Evolutionary conservation across 2,888 invertebrate species (phyloP).

Genomic region (Sesia apiformis): DNA sequence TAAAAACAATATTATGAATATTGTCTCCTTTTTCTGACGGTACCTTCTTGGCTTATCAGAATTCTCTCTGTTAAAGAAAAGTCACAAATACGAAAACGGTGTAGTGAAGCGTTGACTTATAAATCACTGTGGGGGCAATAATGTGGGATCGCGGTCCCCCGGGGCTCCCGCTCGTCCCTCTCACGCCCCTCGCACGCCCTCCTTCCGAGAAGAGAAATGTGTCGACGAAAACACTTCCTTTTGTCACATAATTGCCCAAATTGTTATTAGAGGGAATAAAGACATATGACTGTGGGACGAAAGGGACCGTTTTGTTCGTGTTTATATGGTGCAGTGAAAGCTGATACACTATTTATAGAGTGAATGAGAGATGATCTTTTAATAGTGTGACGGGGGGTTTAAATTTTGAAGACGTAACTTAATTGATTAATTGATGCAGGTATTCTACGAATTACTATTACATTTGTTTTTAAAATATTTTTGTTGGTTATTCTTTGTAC

Average conservation of each 20-base stretch:
- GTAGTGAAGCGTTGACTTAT: slow-evolving; percentile 33
- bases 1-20: too few species aligned
- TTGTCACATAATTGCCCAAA: slow-evolving; percentile 72
- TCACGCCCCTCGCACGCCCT: slow-evolving; percentile 5
- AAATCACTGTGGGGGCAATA: slow-evolving; percentile 66
- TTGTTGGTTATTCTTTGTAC: too few species aligned
- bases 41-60: too few species aligned
- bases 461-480: too few species aligned
- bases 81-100: background rate
- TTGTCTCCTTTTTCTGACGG: too few species aligned
- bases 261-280: slow-evolving; percentile 73
- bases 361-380: slow-evolving; percentile 60
- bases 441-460: too few species aligned
- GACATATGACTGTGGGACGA: slow-evolving; percentile 58
- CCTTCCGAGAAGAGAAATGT: slow-evolving; percentile 34
- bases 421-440: too few species aligned
- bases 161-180: slow-evolving; percentile 23
- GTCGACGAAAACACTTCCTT: slow-evolving; percentile 63
- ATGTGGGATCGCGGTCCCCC: slow-evolving; percentile 50
- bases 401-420: background rate
- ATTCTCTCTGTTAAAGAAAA: background rate
- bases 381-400: slow-evolving; percentile 40
- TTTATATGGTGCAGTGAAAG: slow-evolving; percentile 28
- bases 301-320: slow-evolving; percentile 24
- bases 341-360: slow-evolving; percentile 43